A percentile compares a stretch with the other conserved stretches of the same genome.
These are phyloP conservation scores for Eugnorisma glareosa DNA, from an alignment of 2,888 invertebrate genomes.

Conservation along the genomic window DNA sequence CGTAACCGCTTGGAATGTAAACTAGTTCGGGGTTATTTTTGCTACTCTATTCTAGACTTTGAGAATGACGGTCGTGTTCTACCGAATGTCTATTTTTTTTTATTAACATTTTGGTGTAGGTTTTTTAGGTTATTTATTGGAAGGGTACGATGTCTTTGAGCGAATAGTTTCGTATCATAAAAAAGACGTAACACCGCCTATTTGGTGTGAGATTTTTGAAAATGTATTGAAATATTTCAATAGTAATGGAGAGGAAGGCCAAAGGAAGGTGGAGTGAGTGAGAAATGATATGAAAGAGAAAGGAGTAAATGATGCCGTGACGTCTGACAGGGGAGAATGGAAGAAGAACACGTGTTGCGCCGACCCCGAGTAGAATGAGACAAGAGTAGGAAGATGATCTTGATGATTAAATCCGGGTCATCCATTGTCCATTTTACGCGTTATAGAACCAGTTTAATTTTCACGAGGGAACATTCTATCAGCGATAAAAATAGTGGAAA, in stretches of 20 bases:
- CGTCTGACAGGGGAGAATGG: too few species aligned
- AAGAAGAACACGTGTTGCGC: not conserved
- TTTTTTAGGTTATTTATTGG: constrained; percentile 1
- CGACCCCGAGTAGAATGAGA: not conserved
- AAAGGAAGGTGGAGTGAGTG: too few species aligned
- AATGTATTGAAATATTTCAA: too few species aligned
- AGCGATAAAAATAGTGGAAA: not conserved
- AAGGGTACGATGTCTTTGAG: not conserved
- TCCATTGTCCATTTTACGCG: not conserved
- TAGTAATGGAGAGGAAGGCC: too few species aligned
- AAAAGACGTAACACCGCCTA: too few species aligned
- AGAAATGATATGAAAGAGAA: not conserved
- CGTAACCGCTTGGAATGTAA: constrained; percentile 83
- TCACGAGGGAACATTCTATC: not conserved
- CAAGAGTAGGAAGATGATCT: not conserved
- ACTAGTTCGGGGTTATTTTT: constrained; percentile 81
- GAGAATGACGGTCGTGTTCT: constrained; percentile 69
- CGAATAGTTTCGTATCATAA: not conserved
- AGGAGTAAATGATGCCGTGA: not conserved
- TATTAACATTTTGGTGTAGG: constrained; percentile 25
- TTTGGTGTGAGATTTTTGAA: not conserved
- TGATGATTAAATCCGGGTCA: not conserved
- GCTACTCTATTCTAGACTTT: constrained; percentile 76
- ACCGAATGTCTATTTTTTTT: constrained; percentile 64
- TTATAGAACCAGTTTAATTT: not conserved